These are phyloP conservation scores for Thamnaconus septentrionalis DNA, from an alignment of 2,113 vertebrate species.

Conservation along the genomic window DNA sequence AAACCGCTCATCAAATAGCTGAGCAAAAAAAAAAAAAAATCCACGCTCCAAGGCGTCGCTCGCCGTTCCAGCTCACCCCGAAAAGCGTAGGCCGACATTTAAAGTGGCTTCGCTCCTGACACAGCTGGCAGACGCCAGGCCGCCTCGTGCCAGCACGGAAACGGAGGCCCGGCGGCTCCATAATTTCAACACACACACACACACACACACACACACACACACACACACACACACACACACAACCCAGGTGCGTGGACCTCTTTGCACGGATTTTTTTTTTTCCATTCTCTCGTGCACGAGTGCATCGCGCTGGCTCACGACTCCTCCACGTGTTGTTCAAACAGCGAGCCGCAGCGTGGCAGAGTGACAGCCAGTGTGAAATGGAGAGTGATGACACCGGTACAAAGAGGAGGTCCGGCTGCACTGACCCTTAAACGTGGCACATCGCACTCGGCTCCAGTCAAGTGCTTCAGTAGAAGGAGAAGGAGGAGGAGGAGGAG, in stretches of 20 bases:
- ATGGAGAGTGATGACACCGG: slow-evolving; percentile 69
- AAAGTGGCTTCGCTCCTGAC: slow-evolving; percentile 7
- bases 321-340: slow-evolving; percentile 49
- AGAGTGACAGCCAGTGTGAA: slow-evolving; percentile 54
- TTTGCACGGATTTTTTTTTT: background rate
- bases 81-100: slow-evolving; percentile 9
- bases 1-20: too few species aligned
- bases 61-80: slow-evolving; percentile 14
- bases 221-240: too few species aligned
- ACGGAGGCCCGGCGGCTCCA: background rate
- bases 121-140: slow-evolving; percentile 7
- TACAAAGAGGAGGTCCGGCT: slow-evolving; percentile 55
- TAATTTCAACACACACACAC: too few species aligned
- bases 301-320: slow-evolving; percentile 32
- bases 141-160: slow-evolving; percentile 21
- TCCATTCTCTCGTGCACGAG: slow-evolving; percentile 30
- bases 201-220: too few species aligned
- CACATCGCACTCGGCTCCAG: slow-evolving; percentile 51
- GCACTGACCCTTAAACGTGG: slow-evolving; percentile 68
- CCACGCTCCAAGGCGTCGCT: background rate
- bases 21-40: too few species aligned
- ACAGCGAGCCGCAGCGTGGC: slow-evolving; percentile 47
- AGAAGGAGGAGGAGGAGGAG: too few species aligned
- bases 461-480: slow-evolving; percentile 47
- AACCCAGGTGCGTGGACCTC: too few species aligned